Evolutionary conservation across 2,888 invertebrate genomes (phyloP).

Genomic region (Drosophila prostipennis): DNA sequence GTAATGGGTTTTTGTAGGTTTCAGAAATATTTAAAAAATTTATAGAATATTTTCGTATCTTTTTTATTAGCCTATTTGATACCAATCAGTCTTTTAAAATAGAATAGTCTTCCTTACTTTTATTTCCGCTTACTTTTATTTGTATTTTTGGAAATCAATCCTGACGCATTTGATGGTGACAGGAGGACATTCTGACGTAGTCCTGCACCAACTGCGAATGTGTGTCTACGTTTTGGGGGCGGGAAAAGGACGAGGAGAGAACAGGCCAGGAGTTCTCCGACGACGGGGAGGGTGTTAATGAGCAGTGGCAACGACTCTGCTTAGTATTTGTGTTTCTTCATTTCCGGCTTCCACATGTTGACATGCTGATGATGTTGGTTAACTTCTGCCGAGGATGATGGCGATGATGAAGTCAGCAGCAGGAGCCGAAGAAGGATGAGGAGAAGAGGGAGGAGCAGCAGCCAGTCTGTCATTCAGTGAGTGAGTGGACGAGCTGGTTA

Average conservation of each 20-base stretch:
- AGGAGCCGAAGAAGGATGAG: conserved; percentile 7
- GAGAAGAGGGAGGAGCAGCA: conserved; percentile 15
- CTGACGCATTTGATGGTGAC: conserved; percentile 14
- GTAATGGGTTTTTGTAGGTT: too few relatives aligned
- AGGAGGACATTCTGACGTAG: conserved; percentile 13
- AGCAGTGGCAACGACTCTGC: conserved; percentile 75
- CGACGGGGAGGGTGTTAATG: conserved; percentile 63
- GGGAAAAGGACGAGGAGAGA: conserved; percentile 9
- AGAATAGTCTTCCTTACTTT: too few relatives aligned
- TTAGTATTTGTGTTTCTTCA: conserved; percentile 76
- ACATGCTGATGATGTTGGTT: conserved; percentile 65
- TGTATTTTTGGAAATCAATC: not conserved
- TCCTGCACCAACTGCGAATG: conserved; percentile 22
- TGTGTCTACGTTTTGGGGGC: conserved; percentile 9
- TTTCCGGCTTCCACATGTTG: conserved; percentile 80
- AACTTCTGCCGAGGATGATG: conserved; percentile 43
- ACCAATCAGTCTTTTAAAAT: not conserved
- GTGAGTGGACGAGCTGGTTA: conserved; percentile 64
- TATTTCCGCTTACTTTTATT: not conserved
- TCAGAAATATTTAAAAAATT: too few relatives aligned
- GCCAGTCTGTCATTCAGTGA: conserved; percentile 35
- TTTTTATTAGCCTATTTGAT: too few relatives aligned
- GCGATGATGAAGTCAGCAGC: conserved; percentile 53
- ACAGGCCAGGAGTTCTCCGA: conserved; percentile 5
- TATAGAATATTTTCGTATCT: too few relatives aligned